A percentile compares a stretch with the other conserved stretches of the same genome.
Evolutionary conservation across 2,888 invertebrate genomes (phyloP).

Genomic region (Tortricodes alternella): DNA sequence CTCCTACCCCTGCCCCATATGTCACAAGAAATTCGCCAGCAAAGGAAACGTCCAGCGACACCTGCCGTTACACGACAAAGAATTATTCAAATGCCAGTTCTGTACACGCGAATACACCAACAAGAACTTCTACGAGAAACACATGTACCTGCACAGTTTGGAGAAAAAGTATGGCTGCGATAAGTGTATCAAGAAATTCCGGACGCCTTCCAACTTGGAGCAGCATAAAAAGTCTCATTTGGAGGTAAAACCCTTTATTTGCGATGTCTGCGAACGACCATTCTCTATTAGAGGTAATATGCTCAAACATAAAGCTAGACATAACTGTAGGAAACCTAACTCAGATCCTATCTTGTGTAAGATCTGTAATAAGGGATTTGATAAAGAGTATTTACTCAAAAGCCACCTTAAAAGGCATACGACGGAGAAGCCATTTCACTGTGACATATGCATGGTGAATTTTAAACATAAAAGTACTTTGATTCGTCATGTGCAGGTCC

Average conservation of each 20-base stretch:
- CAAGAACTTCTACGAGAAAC: constrained; percentile 24
- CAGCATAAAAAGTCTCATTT: constrained; percentile 29
- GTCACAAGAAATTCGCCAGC: constrained; percentile 37
- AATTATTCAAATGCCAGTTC: constrained; percentile 42
- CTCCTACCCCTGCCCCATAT: constrained; percentile 39
- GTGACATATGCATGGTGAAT: constrained; percentile 41
- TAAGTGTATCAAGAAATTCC: constrained; percentile 25
- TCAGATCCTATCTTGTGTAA: constrained; percentile 37
- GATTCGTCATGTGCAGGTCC: constrained; percentile 52
- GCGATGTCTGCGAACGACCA: constrained; percentile 24
- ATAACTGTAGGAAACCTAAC: constrained; percentile 33
- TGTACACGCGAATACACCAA: constrained; percentile 34
- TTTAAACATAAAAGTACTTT: constrained; percentile 62
- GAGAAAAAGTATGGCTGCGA: constrained; percentile 31
- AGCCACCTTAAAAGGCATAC: constrained; percentile 44
- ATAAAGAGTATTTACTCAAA: constrained; percentile 40
- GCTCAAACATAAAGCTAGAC: constrained; percentile 36
- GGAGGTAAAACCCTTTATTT: constrained; percentile 17
- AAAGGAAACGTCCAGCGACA: constrained; percentile 39
- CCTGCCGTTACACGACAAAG: constrained; percentile 34
- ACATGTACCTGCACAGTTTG: constrained; percentile 24
- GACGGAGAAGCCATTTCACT: constrained; percentile 39
- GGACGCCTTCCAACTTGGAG: constrained; percentile 12
- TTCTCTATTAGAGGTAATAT: constrained; percentile 24
- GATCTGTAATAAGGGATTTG: constrained; percentile 43